phyloP scores from a whole-genome alignment of 2,888 invertebrate species.

The Psylliodes chrysocephalus region DNA sequence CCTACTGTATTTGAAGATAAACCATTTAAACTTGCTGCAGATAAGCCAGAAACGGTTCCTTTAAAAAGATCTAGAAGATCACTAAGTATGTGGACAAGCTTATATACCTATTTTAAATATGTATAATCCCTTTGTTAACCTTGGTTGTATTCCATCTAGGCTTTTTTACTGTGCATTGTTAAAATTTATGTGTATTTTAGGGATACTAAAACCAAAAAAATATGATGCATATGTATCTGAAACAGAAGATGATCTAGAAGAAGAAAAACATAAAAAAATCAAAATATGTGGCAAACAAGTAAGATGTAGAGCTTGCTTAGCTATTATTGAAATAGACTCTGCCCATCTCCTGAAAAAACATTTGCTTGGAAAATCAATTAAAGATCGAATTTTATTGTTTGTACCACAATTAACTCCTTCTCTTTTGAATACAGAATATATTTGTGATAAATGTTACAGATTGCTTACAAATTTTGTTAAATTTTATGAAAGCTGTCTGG shows the following conservation, averaged over 20 bases:
- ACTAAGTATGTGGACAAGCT: slow-evolving; percentile 9
- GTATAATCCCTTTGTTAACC: too few species aligned
- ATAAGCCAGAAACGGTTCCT: not conserved
- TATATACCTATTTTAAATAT: too few species aligned
- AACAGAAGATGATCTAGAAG: slow-evolving; percentile 1
- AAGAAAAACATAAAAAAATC: not conserved
- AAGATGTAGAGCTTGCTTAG: slow-evolving; percentile 36
- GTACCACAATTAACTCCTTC: slow-evolving; percentile 28
- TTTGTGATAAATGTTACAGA: slow-evolving; percentile 28
- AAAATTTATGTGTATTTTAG: too few species aligned
- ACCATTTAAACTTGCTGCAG: not conserved
- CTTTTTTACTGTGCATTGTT: too few species aligned
- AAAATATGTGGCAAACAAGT: not conserved
- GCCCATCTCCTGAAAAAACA: slow-evolving; percentile 19
- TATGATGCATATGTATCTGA: slow-evolving; percentile 6
- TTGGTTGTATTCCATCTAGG: too few species aligned
- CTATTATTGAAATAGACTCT: not conserved
- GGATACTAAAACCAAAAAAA: slow-evolving; percentile 7
- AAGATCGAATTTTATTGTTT: slow-evolving; percentile 27
- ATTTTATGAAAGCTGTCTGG: slow-evolving; percentile 27
- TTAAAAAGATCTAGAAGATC: not conserved
- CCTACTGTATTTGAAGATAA: slow-evolving; percentile 18
- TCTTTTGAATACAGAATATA: slow-evolving; percentile 17
- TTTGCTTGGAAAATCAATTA: slow-evolving; percentile 22
- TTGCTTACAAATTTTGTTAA: slow-evolving; percentile 14